Base-by-base conservation (phyloP, 2,113 vertebrate species). In the Macroglossus sobrinus region DNA sequence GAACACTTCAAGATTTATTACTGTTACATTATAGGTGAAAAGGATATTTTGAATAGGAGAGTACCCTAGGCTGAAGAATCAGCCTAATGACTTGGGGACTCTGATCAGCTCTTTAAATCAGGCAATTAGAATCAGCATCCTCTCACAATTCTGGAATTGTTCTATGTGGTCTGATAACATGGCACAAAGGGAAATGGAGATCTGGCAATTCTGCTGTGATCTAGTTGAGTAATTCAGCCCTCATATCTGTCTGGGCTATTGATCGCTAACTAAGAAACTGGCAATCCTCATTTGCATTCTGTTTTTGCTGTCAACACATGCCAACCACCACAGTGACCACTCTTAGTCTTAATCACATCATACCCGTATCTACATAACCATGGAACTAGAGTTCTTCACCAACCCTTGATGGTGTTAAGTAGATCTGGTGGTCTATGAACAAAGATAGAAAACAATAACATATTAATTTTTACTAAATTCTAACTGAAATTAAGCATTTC, bases 1-100 rank as follows among this genome's bases (percentile, higher is more conserved):
- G 53, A 81, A 33, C 35, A 61, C 21, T 21, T 21, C n/a, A 91
- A 76, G 19, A 71, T 55, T 74, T 93, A 84, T 74, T 74, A 33
- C 74, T 69, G 18, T 72, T 68, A n/a, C 11, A 26, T 57, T 84
- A 33, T 14, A 91, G 72, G 35, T 35, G 26, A 33, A 74, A 64
- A 57, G 9, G 11, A 3, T 66, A 72, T 76, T 94, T 94, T 93
- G 75, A 90, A 59, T 90, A 87, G 59, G 53, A 91, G n/a, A 85
- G n/a, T 66, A 53, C 6, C 0, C 33, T 61, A 82, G 78, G n/a
- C 69, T 68, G 86, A 1, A 28, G 47, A 89, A 55, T 84, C 71
- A 91, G 33, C 33, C 19, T 40, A 85, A 21, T 19, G 50, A 75
- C 53, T 30, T 19, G 55, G 38, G 35, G 40, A 76, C 57, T 50